Percentiles rank a stretch among this genome's conserved stretches.
Evolutionary conservation across 2,888 invertebrate species (phyloP).

Genomic region (Ennomos quercinarius): DNA sequence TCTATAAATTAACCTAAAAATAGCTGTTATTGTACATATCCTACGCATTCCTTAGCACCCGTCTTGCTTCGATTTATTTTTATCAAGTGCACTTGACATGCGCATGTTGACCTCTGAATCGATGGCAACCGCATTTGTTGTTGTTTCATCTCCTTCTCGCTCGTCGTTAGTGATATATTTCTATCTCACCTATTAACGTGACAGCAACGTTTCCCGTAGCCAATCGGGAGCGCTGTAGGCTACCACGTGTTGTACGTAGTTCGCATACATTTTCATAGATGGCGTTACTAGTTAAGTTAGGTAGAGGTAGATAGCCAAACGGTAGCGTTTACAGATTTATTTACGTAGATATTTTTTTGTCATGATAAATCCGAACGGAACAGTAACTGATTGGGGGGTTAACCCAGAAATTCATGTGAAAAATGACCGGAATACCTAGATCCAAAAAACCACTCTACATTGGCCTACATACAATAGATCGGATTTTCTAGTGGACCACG

Average conservation of each 20-base stretch:
- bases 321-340: too few relatives aligned
- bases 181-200: slow-evolving; percentile 55
- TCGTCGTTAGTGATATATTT: slow-evolving; percentile 20
- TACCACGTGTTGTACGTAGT: slow-evolving; percentile 49
- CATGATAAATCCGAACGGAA: too few relatives aligned
- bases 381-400: too few relatives aligned
- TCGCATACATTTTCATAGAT: slow-evolving; percentile 61
- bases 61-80: slow-evolving; percentile 54
- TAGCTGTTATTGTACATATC: background rate
- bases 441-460: too few relatives aligned
- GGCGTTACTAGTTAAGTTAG: slow-evolving; percentile 56
- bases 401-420: too few relatives aligned
- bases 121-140: slow-evolving; percentile 76
- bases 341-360: too few relatives aligned
- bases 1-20: background rate
- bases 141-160: slow-evolving; percentile 68
- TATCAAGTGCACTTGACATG: slow-evolving; percentile 76
- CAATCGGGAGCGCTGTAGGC: slow-evolving; percentile 53
- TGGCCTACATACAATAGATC: too few relatives aligned
- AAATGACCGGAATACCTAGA: too few relatives aligned
- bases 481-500: too few relatives aligned
- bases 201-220: slow-evolving; percentile 55
- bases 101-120: slow-evolving; percentile 77
- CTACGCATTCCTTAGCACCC: background rate
- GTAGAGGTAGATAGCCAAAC: too few relatives aligned